Base-by-base conservation (phyloP, 2,113 vertebrate species). In the Tychaedon coryphoeus region DNA sequence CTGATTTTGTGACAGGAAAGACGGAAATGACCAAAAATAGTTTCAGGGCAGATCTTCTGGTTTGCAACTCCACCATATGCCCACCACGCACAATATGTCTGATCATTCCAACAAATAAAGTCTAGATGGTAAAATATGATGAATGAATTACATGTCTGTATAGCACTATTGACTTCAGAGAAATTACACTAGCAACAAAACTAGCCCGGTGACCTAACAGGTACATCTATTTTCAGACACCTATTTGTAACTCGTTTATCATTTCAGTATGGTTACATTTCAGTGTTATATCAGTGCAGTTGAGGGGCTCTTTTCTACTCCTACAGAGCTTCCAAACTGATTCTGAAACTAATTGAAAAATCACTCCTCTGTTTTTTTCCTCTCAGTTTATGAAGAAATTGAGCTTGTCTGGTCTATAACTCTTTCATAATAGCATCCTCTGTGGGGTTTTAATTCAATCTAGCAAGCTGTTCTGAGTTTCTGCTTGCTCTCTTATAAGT, bases 11-110 rank as follows among this genome's bases (percentile, higher is more conserved):
- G 78, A 86, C 34, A 80, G 67, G 60, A 82, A 64, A 66, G 50
- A 90, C 16, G 72, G 47, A 91, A 97, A 92, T 81, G 91, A 64
- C 75, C 54, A 84, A 95, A 97, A 94, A 95, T 94, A 97, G 69
- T 75, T 93, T 89, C 31, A 89, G 74, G 62, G 64, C 87, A 47
- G 54, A 78, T 92, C 67, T 86, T 93, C 58, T 90, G 45, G 45
- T 67, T 93, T 93, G 88, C 38, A 56, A 28, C 90, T 92, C 33
- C 25, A 77, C 42, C 69, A 89, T 91, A 94, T 96, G 93, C 58
- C 84, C 60, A 90, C 94, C 90, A 89, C 65, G 16, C 72, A 95
- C 86, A 82, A 45, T 94, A 71, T 82, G 76, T 90, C 60, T 73
- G 65, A 83, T 87, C 31, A 60, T 75, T 92, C 72, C 54, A 83